Evolutionary conservation across 2,888 invertebrate genomes (phyloP), one percentile per base, ranked within the genome.

Genomic region (Rhopalosiphum nymphaeae): DNA sequence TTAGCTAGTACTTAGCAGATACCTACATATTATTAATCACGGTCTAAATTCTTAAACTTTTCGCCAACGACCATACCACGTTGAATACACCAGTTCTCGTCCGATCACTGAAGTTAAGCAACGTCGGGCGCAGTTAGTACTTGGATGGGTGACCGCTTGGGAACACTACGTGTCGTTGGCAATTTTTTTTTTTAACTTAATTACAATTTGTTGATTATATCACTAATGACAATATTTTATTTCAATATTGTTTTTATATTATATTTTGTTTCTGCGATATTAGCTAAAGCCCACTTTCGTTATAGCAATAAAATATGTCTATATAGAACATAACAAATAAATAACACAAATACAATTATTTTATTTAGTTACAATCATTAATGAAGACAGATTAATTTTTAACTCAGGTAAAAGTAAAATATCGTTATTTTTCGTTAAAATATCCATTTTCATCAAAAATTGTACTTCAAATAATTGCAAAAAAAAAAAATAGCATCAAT

Each of bases 1-100:
- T 16, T 53, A 3, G 0, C 49, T 16, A 53, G 16, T 53, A 13
- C 49, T 16, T 53, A 3, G 0, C 49, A 53, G 16, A 53, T 53
- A 49, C 1, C 11, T 49, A 49, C 16, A 16, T 46, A 10, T 29
- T 29, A 3, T 61, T 61, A 61, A 29, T 3, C 29, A 1, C 10
- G 9, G 11, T 61, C 3, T 11, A 29, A 29, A 29, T 10, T 29
- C 0, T 0, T 0, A 0, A 0, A 0, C 0, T 4, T 0, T 0
- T 2, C 67, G n/a, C 67, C 67, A 67, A 67, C 67, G 67, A n/a
- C n/a, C n/a, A 67, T 67, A 67, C 61, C 61, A 67, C n/a, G 61
- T 67, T 67, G 61, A 67, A 67, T 67, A 67, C n/a, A 67, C 61
- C n/a, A 67, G 61, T 67, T 67, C 61, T 67, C 61, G 61, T n/a